phyloP scores from a whole-genome alignment of 2,888 invertebrate species.

The Noctua pronuba region DNA sequence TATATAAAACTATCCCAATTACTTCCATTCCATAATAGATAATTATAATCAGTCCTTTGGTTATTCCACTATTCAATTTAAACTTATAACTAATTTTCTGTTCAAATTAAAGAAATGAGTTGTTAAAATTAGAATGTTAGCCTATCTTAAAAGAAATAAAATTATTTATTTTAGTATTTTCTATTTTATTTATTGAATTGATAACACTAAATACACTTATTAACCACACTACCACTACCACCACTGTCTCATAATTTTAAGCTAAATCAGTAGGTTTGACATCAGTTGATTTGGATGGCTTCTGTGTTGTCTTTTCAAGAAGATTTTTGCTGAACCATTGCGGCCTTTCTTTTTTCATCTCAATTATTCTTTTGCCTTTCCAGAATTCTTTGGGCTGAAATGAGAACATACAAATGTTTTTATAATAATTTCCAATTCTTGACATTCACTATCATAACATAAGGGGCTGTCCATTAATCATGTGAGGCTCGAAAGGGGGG shows the following conservation, averaged over 20 bases:
- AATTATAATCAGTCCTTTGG: not conserved
- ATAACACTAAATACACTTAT: slow-evolving; percentile 42
- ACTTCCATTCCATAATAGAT: not conserved
- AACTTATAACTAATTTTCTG: not conserved
- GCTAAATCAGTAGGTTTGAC: slow-evolving; percentile 94
- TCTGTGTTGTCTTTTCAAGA: slow-evolving; percentile 94
- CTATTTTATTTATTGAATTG: slow-evolving; percentile 34
- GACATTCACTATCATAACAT: not conserved
- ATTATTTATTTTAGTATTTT: slow-evolving; percentile 20
- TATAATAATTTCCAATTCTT: not conserved
- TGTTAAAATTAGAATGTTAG: slow-evolving; percentile 16
- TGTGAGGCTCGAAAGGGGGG: too few species aligned
- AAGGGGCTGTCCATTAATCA: too few species aligned
- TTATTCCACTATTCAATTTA: not conserved
- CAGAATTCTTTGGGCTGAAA: slow-evolving; percentile 90
- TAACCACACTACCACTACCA: slow-evolving; percentile 30
- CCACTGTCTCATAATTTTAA: slow-evolving; percentile 77
- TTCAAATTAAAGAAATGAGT: slow-evolving; percentile 1
- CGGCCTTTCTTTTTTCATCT: slow-evolving; percentile 96
- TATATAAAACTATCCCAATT: not conserved
- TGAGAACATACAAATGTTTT: not conserved
- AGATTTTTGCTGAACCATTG: slow-evolving; percentile 97
- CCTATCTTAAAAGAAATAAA: slow-evolving; percentile 11
- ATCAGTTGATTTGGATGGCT: slow-evolving; percentile 92
- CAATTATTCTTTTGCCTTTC: slow-evolving; percentile 94